A percentile compares a stretch with the other conserved stretches of the same genome.
Evolutionary conservation across 2,888 invertebrate genomes (phyloP).

Genomic region (Notodonta dromedarius): DNA sequence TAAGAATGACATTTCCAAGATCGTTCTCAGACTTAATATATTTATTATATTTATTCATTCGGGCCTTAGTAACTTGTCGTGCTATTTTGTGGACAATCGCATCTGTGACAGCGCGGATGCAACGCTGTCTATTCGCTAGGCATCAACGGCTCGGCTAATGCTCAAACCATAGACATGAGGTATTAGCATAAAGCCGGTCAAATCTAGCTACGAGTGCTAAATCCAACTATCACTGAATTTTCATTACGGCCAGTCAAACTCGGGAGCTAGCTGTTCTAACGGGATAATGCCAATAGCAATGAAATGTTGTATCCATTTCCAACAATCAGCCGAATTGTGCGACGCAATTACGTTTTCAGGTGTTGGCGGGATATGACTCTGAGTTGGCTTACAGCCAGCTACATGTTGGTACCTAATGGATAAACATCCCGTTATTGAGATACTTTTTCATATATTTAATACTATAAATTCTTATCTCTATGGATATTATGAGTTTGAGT

Average conservation of each 20-base stretch:
- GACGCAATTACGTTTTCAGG: conserved; percentile 56
- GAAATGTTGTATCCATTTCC: conserved; percentile 39
- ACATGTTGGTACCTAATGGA: conserved; percentile 15
- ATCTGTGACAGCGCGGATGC: too few species aligned
- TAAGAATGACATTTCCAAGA: too few species aligned
- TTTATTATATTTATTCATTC: too few species aligned
- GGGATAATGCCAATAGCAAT: conserved; percentile 31
- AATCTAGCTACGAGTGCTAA: neutral
- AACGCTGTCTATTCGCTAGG: neutral
- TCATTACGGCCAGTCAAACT: conserved; percentile 17
- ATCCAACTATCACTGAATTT: neutral
- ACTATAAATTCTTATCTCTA: neutral
- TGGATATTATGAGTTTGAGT: too few species aligned
- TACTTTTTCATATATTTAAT: neutral
- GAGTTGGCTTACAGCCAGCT: conserved; percentile 35
- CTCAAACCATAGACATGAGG: neutral
- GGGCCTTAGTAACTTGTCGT: too few species aligned
- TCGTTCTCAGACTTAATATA: too few species aligned
- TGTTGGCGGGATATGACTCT: conserved; percentile 42
- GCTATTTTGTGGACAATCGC: too few species aligned
- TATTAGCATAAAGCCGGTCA: neutral
- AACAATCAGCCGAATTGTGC: conserved; percentile 47
- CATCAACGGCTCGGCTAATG: neutral
- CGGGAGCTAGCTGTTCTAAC: conserved; percentile 12
- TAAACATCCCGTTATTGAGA: conserved; percentile 36